Evolutionary conservation across 2,113 vertebrate species (phyloP), one percentile per base, ranked within the genome.

Genomic region (Callipepla squamata): DNA sequence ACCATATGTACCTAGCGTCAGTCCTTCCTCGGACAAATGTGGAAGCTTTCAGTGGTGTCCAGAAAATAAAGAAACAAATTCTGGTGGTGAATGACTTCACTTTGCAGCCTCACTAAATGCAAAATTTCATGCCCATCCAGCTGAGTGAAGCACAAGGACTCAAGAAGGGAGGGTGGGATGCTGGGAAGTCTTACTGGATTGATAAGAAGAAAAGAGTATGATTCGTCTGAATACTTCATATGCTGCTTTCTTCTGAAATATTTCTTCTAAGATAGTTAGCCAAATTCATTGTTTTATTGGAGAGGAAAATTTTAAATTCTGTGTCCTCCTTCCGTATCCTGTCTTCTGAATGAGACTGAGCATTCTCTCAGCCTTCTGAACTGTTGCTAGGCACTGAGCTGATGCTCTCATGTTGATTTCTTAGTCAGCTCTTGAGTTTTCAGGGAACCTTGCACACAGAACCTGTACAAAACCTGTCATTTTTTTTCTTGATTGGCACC

Each of bases 341-440:
- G 69, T 68, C 2, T 11, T 72, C 38, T 90, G 78, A 95, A 89
- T 94, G 74, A 86, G 66, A 85, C 70, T 79, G 82, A 82, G 82
- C 86, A 80, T 94, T 96, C 90, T 93, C 74, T 80, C 8, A n/a
- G 72, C 57, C 85, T 94, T 65, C 79, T 73, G 62, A 8, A 58
- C n/a, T 17, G 88, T 93, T 95, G 84, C 95, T 93, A 92, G 87
- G 93, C 92, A 81, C 85, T 79, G 59, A 74, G 67, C 6, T 1
- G 72, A 62, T 91, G 73, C n/a, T 78, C 48, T 75, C 55, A 0
- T 51, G 28, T 34, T 45, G 68, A 70, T 72, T 82, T 85, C 63
- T 70, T 47, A 90, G 42, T 48, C 66, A 59, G 5, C 77, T 92
- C 61, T 72, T 38, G 65, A 72, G 34, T 72, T 88, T 70, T 83